phyloP scores from a whole-genome alignment of 53 echinoderm and acorn worm genomes.

The Antedon mediterranea region DNA sequence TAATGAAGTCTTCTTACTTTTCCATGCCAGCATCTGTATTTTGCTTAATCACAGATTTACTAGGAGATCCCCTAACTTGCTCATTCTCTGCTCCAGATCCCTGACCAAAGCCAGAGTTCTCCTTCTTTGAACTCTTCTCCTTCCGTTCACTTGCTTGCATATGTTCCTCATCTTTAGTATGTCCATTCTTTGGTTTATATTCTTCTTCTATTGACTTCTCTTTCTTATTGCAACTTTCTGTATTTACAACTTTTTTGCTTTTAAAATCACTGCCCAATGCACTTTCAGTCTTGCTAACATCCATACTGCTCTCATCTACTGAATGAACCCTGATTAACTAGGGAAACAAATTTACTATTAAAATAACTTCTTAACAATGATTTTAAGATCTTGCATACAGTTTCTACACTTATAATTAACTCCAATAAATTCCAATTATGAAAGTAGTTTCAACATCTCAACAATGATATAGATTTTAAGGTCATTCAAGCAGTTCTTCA shows the following conservation, averaged over 20 bases:
- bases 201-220: conserved; percentile 2
- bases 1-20: conserved; percentile 73
- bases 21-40: conserved; percentile 97
- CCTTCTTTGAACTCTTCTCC: neutral
- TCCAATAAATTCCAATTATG: too few species aligned
- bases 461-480: too few species aligned
- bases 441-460: too few species aligned
- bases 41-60: conserved; percentile 55
- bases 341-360: too few species aligned
- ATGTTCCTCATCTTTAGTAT: neutral
- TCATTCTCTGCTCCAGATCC: neutral
- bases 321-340: neutral
- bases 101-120: neutral
- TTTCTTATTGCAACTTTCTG: conserved; percentile 21
- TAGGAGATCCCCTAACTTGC: neutral
- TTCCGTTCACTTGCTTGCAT: neutral
- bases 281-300: neutral
- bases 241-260: conserved; percentile 1
- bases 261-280: neutral
- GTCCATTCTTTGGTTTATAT: neutral
- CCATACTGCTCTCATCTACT: neutral
- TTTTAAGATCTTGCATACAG: too few species aligned
- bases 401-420: too few species aligned
- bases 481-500: too few species aligned
- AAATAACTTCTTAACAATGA: too few species aligned